Percentiles rank a stretch among this genome's conserved stretches.
Evolutionary conservation across 2,888 invertebrate genomes (phyloP).

Genomic region (Anticlea derivata): DNA sequence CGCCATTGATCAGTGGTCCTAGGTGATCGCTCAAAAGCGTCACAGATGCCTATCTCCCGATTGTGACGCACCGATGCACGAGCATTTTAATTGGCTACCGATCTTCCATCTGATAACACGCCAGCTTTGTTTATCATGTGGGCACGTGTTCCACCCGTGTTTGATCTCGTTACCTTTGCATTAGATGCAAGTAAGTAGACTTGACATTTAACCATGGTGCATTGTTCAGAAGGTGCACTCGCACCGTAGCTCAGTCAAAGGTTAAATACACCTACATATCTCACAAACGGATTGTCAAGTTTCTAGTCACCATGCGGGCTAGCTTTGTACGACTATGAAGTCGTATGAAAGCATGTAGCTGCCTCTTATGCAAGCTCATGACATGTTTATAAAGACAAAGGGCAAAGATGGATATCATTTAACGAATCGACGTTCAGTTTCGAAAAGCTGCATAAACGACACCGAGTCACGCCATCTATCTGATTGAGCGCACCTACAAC

Average conservation of each 20-base stretch:
- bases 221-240: conserved; percentile 19
- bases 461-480: conserved; percentile 82
- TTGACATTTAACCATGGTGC: conserved; percentile 35
- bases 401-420: conserved; percentile 78
- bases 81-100: conserved; percentile 82
- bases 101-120: conserved; percentile 74
- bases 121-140: conserved; percentile 67
- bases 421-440: conserved; percentile 79
- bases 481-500: conserved; percentile 70
- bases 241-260: conserved; percentile 46
- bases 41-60: conserved; percentile 71
- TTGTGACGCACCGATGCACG: conserved; percentile 80
- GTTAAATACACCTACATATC: conserved; percentile 47
- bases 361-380: conserved; percentile 65
- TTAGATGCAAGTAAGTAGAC: conserved; percentile 25
- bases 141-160: conserved; percentile 72
- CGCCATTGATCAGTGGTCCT: conserved; percentile 35
- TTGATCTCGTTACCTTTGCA: conserved; percentile 44
- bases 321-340: conserved; percentile 44
- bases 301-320: conserved; percentile 67
- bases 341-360: conserved; percentile 58
- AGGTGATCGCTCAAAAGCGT: conserved; percentile 77
- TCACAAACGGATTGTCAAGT: conserved; percentile 51
- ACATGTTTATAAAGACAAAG: conserved; percentile 82
- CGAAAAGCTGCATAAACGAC: conserved; percentile 75